Evolutionary conservation across 2,888 invertebrate species (phyloP), one percentile per base, ranked within the genome.

Genomic region (Gerosis bhagava): DNA sequence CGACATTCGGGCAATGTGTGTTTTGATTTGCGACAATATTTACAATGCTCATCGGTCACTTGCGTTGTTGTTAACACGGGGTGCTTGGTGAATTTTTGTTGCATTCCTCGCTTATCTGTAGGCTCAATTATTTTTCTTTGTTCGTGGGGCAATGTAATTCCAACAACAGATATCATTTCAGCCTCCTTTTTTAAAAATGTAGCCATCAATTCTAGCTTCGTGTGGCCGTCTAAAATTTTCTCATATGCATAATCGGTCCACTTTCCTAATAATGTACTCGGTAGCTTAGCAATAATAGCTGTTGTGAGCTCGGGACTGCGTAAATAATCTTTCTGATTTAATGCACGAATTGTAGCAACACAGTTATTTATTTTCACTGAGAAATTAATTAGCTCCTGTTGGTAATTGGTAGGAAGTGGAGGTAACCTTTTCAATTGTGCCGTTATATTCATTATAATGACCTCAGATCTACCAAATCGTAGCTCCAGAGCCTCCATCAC

Each of bases 1-100:
- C 49, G 36, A 28, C 57, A 57, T 41, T 41, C 3, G 39, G 47
- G 28, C 41, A 55, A 54, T 42, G 31, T 49, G 53, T 55, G 51
- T 53, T 44, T 10, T 1, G 35, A 26, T 21, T 19, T 19, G 4
- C 6, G 3, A 19, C 19, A 19, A 6, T 5, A 19, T 3, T 19
- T 19, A 6, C 19, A 19, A 19, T n/a, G n/a, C n/a, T n/a, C n/a
- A n/a, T n/a, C n/a, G n/a, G n/a, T n/a, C n/a, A n/a, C n/a, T n/a
- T n/a, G n/a, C n/a, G n/a, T n/a, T n/a, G n/a, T n/a, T n/a, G n/a
- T n/a, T n/a, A n/a, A n/a, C n/a, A n/a, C n/a, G n/a, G n/a, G n/a
- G n/a, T n/a, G n/a, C n/a, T n/a, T n/a, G n/a, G n/a, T n/a, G 6
- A 19, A 19, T 19, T 19, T n/a, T n/a, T n/a, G n/a, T n/a, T n/a